These are phyloP conservation scores for Alviniconcha marisindica DNA, from an alignment of 1,140 invertebrate species.

Conservation along the genomic window DNA sequence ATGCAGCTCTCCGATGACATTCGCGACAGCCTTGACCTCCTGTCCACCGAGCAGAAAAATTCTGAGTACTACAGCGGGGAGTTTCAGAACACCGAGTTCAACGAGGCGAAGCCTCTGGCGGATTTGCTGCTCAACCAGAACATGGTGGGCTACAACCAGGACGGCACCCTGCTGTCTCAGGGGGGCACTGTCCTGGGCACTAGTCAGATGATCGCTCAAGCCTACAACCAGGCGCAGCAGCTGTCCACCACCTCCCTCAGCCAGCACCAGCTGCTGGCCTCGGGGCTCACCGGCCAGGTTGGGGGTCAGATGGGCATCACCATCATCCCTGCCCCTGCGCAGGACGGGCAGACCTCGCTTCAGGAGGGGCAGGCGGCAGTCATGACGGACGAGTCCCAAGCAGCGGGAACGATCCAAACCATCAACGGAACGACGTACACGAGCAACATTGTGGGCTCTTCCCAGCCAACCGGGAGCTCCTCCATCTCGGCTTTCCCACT, in stretches of 20 bases:
- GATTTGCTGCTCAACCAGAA: conserved; percentile 46
- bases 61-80: conserved; percentile 41
- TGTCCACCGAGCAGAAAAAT: conserved; percentile 34
- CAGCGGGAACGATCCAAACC: conserved; percentile 12
- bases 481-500: conserved; percentile 44
- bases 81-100: conserved; percentile 42
- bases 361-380: conserved; percentile 40
- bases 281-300: conserved; percentile 34
- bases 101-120: conserved; percentile 47
- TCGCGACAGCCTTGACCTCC: conserved; percentile 44
- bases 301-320: conserved; percentile 42
- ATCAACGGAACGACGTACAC: not conserved
- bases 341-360: conserved; percentile 35
- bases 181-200: conserved; percentile 31
- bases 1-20: conserved; percentile 47
- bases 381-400: conserved; percentile 23
- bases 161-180: conserved; percentile 40
- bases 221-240: conserved; percentile 51
- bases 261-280: conserved; percentile 35
- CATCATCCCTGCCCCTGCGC: conserved; percentile 16
- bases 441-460: conserved; percentile 25
- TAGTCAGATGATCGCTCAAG: conserved; percentile 52
- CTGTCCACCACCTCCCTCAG: conserved; percentile 42
- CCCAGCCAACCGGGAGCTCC: not conserved
- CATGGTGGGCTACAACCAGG: conserved; percentile 48